Conservation (phyloP, 2,888 invertebrate genomes). For the Dicycla oo region DNA sequence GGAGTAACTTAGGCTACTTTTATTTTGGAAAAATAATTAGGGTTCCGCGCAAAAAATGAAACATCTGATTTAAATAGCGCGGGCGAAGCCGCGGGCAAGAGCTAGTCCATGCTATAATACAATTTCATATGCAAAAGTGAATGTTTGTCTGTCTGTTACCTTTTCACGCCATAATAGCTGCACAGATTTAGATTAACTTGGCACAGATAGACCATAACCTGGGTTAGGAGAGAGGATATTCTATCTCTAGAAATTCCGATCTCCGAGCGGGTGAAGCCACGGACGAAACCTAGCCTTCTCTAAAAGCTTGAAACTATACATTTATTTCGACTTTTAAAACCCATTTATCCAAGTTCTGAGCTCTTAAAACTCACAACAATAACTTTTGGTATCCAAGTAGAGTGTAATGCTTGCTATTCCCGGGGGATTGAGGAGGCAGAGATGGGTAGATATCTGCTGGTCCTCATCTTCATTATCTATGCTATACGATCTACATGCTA, state of each 20-base stretch:
- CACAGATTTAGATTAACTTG: neutral
- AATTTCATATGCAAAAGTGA: too few species aligned
- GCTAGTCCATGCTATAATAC: too few species aligned
- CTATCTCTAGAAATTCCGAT: neutral
- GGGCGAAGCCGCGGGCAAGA: too few species aligned
- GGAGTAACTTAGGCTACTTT: too few species aligned
- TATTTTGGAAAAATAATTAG: too few species aligned
- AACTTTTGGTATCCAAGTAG: slow-evolving; percentile 26
- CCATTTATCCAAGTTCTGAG: slow-evolving; percentile 26
- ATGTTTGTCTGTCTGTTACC: neutral
- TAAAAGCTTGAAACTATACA: slow-evolving; percentile 8
- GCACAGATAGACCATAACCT: neutral
- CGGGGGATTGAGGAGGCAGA: slow-evolving; percentile 7
- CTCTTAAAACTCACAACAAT: slow-evolving; percentile 45
- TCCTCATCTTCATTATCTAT: neutral
- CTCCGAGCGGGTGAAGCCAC: neutral
- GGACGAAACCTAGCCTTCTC: neutral
- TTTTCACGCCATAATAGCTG: neutral
- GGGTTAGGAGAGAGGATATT: neutral
- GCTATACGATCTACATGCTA: neutral
- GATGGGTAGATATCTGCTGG: neutral
- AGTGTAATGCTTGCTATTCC: slow-evolving; percentile 36
- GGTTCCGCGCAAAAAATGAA: too few species aligned
- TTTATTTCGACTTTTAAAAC: slow-evolving; percentile 34
- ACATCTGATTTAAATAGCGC: too few species aligned